phyloP scores from a whole-genome alignment of 2,113 vertebrate genomes.

The Hippoglossus stenolepis region DNA sequence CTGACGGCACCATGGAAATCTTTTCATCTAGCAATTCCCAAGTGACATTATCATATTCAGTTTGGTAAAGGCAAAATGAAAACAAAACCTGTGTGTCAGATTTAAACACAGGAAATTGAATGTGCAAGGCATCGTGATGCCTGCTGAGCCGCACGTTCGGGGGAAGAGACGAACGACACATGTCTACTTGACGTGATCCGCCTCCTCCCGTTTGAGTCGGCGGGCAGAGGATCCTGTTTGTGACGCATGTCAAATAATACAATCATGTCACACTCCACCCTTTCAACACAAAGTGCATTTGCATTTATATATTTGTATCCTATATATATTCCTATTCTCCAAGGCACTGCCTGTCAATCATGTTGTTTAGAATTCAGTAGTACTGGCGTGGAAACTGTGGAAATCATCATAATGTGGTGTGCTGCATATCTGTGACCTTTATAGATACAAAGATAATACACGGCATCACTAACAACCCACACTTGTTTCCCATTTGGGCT shows the following conservation, averaged over 20 bases:
- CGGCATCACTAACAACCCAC: conserved; percentile 33
- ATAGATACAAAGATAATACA: conserved; percentile 1
- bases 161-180: conserved; percentile 51
- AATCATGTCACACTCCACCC: conserved; percentile 39
- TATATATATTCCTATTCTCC: conserved; percentile 10
- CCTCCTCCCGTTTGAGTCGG: conserved; percentile 40
- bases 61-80: conserved; percentile 69
- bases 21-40: conserved; percentile 75
- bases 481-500: conserved; percentile 19
- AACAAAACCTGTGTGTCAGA: conserved; percentile 77
- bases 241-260: conserved; percentile 55
- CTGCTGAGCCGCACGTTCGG: conserved; percentile 41
- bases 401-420: conserved; percentile 25
- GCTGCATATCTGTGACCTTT: conserved; percentile 55
- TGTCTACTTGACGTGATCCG: conserved; percentile 59
- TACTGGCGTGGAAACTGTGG: conserved; percentile 6
- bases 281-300: conserved; percentile 29
- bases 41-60: conserved; percentile 75
- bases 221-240: conserved; percentile 49
- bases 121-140: conserved; percentile 63
- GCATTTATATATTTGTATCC: neutral
- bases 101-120: conserved; percentile 80
- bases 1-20: conserved; percentile 71
- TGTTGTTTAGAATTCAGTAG: conserved; percentile 23
- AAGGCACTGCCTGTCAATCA: conserved; percentile 6